These are phyloP conservation scores for Apeltes quadracus DNA, from an alignment of 2,113 vertebrate genomes.

Conservation along the genomic window DNA sequence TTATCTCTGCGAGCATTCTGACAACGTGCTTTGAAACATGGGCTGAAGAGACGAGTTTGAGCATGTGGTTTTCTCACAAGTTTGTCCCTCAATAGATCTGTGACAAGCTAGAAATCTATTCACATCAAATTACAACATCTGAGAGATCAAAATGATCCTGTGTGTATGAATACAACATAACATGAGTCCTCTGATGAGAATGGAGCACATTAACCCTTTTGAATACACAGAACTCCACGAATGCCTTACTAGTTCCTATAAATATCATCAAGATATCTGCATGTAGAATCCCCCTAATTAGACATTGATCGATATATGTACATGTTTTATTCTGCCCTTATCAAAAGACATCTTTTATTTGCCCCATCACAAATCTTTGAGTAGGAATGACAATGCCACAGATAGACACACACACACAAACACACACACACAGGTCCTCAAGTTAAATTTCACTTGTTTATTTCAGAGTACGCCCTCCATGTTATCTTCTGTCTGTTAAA, in stretches of 20 bases:
- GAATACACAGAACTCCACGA: not conserved
- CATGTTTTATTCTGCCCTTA: not conserved
- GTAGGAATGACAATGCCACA: slow-evolving; percentile 28
- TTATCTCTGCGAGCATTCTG: not conserved
- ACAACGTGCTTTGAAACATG: slow-evolving; percentile 4
- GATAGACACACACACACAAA: slow-evolving; percentile 19
- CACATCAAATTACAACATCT: slow-evolving; percentile 26
- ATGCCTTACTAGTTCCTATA: not conserved
- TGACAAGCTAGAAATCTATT: slow-evolving; percentile 38
- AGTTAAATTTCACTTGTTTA: slow-evolving; percentile 36
- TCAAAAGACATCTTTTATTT: slow-evolving; percentile 7
- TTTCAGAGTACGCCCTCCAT: not conserved
- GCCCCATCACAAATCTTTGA: slow-evolving; percentile 22
- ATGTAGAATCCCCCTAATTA: not conserved
- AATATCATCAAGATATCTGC: not conserved
- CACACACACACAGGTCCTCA: slow-evolving; percentile 11
- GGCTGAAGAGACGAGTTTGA: slow-evolving; percentile 26
- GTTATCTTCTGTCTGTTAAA: not conserved
- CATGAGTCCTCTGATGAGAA: not conserved
- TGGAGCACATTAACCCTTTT: not conserved
- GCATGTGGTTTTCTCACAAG: slow-evolving; percentile 36
- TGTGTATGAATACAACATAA: not conserved
- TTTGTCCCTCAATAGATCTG: slow-evolving; percentile 13
- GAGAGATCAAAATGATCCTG: not conserved
- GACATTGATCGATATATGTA: not conserved